Conservation (phyloP, 2,797 vertebrate genomes). For the Leptatherina wallacei region DNA sequence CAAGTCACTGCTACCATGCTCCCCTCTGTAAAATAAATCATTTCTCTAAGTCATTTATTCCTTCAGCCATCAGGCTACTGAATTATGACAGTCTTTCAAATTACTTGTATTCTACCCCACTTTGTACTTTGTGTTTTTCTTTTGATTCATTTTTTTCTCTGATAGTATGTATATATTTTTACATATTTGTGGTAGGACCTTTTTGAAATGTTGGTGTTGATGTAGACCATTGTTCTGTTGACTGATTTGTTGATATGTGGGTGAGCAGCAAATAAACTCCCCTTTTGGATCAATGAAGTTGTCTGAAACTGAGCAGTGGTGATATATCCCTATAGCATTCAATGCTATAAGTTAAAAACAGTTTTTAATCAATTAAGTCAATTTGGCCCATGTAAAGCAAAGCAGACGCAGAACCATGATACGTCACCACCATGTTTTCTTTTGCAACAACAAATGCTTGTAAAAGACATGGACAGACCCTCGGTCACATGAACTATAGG, state of each 20-base stretch:
- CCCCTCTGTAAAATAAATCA: no score
- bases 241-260: not conserved
- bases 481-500: no score
- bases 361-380: not conserved
- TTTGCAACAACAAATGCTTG: no score
- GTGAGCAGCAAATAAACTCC: no score
- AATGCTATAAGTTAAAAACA: no score
- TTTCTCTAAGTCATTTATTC: no score
- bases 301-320: not conserved
- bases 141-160: not conserved
- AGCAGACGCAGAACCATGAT: not conserved
- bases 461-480: no score
- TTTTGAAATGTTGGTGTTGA: not conserved
- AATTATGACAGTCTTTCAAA: no score
- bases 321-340: not conserved
- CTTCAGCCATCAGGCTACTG: no score
- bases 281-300: not conserved
- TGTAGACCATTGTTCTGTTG: not conserved
- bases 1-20: no score
- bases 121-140: no score
- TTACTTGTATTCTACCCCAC: no score
- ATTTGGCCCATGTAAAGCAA: not conserved
- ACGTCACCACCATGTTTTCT: not conserved
- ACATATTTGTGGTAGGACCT: not conserved
- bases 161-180: not conserved